A percentile compares a stretch with the other conserved stretches of the same genome.
Evolutionary conservation across 1,140 invertebrate species (phyloP).

Genomic region (Drosophila azteca): DNA sequence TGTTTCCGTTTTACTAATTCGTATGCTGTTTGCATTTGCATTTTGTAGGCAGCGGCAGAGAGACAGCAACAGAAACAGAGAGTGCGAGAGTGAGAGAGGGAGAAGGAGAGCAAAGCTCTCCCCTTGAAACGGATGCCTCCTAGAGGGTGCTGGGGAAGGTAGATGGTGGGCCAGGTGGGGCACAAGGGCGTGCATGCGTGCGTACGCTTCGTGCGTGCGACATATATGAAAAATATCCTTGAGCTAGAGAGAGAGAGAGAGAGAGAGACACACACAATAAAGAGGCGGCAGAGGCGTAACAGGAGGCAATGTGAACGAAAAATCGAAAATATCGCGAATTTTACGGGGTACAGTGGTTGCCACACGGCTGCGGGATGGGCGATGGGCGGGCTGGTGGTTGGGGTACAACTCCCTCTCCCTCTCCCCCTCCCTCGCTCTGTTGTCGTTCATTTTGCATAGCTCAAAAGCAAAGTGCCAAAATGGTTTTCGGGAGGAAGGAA

Average conservation of each 20-base stretch:
- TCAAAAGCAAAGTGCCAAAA: constrained; percentile 71
- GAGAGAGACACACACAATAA: no score
- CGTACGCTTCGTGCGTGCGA: constrained; percentile 63
- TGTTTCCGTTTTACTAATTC: constrained; percentile 82
- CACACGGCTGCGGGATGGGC: background rate
- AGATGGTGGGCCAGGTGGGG: background rate
- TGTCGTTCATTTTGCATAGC: constrained; percentile 63
- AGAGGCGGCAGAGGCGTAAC: constrained; percentile 9
- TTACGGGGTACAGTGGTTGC: background rate
- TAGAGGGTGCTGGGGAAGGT: background rate
- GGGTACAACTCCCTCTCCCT: constrained; percentile 11
- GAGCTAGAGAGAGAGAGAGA: constrained; percentile 36
- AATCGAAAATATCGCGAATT: constrained; percentile 76
- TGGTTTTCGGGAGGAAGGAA: constrained; percentile 35
- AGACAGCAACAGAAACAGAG: background rate
- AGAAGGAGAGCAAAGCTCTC: no score
- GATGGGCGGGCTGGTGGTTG: background rate
- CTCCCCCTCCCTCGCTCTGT: constrained; percentile 40
- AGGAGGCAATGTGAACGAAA: constrained; percentile 54
- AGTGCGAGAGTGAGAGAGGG: no score
- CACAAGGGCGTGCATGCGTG: constrained; percentile 55
- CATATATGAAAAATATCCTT: constrained; percentile 77
- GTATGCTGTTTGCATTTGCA: constrained; percentile 81
- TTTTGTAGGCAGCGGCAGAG: constrained; percentile 61
- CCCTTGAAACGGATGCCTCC: constrained; percentile 28